Base-by-base conservation (phyloP, 2,888 invertebrate species). In the Ennomos quercinarius region DNA sequence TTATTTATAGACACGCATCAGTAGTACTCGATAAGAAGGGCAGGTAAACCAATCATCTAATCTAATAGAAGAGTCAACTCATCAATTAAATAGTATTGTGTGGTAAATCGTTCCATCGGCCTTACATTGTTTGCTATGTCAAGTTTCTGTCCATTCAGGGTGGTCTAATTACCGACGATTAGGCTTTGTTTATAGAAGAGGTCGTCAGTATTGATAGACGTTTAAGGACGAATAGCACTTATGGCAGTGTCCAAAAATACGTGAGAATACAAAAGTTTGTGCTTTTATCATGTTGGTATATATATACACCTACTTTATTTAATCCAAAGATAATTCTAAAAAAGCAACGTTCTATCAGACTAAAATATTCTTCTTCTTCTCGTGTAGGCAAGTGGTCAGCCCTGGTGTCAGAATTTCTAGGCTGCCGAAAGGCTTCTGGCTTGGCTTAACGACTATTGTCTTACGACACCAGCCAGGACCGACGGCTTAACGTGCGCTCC, bases 91-190 rank as follows among this genome's bases (percentile, higher is more conserved):
- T 34, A 9, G 49, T 27, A 34, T 52, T 40, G 45, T 40, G 35
- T 13, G 8, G 51, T 51, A 42, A 51, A 43, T 36, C 37, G 43
- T 9, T 34, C 42, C 37, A 13, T 6, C 38, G 59, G 41, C 59
- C 59, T 59, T 54, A 59, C 49, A 54, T 59, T 59, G 54, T 54
- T 59, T 49, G 58, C 10, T 57, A 13, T 48, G 43, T 51, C 37
- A 13, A 42, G 35, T 41, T 39, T 47, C 40, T 9, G 44, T 36
- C 40, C 44, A 53, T 44, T 48, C 41, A 34, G 48, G 44, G 40
- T 53, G 59, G 8, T 50, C 59, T 54, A 59, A 59, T 54, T 54
- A 49, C 49, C 34, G 13, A 35, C 40, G 38, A 57, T 57, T 52
- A 39, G 10, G 43, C 48, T 36, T 52, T 49, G 53, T 38, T 50